These are phyloP conservation scores for Alauda arvensis DNA, from an alignment of 2,797 vertebrate genomes.

Conservation along the genomic window DNA sequence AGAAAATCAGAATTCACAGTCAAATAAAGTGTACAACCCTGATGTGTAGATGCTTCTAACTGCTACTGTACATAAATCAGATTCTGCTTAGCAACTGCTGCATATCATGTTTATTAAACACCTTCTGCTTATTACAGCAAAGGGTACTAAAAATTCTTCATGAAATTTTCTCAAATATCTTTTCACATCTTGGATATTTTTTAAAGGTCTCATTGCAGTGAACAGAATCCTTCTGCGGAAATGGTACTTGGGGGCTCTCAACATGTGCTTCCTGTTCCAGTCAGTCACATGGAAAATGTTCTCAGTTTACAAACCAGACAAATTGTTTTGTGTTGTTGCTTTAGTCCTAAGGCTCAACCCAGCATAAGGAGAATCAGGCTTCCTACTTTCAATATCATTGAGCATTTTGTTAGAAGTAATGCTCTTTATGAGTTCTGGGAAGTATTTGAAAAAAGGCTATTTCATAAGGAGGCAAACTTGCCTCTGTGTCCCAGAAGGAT, in stretches of 20 bases:
- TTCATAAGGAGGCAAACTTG: not conserved
- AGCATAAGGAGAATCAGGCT: constrained; percentile 37
- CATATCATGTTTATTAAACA: constrained; percentile 73
- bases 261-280: constrained; percentile 47
- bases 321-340: constrained; percentile 26
- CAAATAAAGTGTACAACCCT: constrained; percentile 66
- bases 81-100: constrained; percentile 69
- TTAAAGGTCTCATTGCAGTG: constrained; percentile 46
- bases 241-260: constrained; percentile 27
- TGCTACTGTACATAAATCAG: constrained; percentile 66
- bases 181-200: constrained; percentile 51
- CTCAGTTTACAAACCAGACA: constrained; percentile 50
- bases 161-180: constrained; percentile 54
- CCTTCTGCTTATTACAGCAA: constrained; percentile 65
- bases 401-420: constrained; percentile 27
- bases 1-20: constrained; percentile 67
- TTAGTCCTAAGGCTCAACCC: constrained; percentile 8
- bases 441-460: not conserved
- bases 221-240: constrained; percentile 47
- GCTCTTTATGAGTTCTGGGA: not conserved
- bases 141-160: constrained; percentile 50
- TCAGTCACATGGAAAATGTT: constrained; percentile 48
- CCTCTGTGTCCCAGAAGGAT: not conserved
- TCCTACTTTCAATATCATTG: constrained; percentile 10
- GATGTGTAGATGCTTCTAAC: constrained; percentile 50